Conservation (phyloP, 2,113 vertebrate genomes). For the Sander lucioperca region DNA sequence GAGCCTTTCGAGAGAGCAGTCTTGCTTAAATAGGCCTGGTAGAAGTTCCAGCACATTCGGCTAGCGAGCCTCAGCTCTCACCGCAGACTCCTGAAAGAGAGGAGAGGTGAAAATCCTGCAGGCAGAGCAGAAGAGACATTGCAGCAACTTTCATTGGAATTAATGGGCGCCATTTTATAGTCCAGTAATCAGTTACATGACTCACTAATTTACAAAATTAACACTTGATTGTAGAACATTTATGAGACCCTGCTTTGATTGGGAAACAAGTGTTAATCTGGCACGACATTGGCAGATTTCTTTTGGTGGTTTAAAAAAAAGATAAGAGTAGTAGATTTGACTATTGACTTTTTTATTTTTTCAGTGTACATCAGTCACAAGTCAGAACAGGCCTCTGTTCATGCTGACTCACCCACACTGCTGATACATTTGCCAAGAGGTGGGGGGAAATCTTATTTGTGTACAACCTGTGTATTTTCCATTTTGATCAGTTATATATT, state of each 20-base stretch:
- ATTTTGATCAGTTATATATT: neutral
- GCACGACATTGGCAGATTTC: neutral
- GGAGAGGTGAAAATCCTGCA: neutral
- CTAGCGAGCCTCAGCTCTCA: neutral
- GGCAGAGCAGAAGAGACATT: neutral
- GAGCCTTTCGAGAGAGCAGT: neutral
- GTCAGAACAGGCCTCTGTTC: slow-evolving; percentile 53
- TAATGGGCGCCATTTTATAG: slow-evolving; percentile 13
- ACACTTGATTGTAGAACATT: slow-evolving; percentile 1
- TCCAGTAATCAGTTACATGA: neutral
- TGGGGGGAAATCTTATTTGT: slow-evolving; percentile 6
- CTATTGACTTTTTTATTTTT: slow-evolving; percentile 4
- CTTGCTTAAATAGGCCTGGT: neutral
- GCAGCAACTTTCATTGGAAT: neutral
- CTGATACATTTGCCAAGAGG: slow-evolving; percentile 10
- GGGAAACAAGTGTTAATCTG: neutral
- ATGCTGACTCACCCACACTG: slow-evolving; percentile 55
- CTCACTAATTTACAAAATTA: neutral
- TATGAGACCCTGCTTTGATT: neutral
- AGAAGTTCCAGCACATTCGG: neutral
- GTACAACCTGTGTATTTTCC: neutral
- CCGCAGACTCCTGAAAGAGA: neutral
- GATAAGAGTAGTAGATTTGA: neutral
- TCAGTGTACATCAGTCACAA: slow-evolving; percentile 30
- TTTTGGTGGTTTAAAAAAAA: neutral